Base-by-base conservation (phyloP, 2,888 invertebrate species). In the Pyrrhosoma nymphula region DNA sequence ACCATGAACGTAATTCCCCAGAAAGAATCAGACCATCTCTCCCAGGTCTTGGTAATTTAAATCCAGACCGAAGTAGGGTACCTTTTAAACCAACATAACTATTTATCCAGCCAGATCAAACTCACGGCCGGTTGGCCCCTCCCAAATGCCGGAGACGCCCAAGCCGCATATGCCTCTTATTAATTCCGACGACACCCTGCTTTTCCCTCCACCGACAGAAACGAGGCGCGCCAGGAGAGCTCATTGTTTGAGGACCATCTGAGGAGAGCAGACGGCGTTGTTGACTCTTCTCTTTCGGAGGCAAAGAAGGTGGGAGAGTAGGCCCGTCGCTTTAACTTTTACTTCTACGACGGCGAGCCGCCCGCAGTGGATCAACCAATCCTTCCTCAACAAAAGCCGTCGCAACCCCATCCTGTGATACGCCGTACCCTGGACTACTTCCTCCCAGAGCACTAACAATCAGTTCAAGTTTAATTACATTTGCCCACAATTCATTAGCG, bases 141-240 rank as follows among this genome's bases (percentile, higher is more conserved):
- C 82, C 82, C 82, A 12, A 35, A 60, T 60, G 82, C n/a, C 0
- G 35, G 82, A 82, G 82, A 82, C 82, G 82, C 82, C 82, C 35
- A 1, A 82, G 35, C 10, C 82, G 16, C 35, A 16, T 82, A 82
- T 26, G 82, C 82, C 30, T 82, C 82, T 3, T 35, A 82, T 82
- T 82, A 82, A 82, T 82, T 82, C 82, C 35, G 82, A 35, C 82
- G 82, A 82, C 82, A 82, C 82, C 82, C 82, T 82, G n/a, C n/a
- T 82, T 82, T 82, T 35, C 12, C 60, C 16, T 47, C 47, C 47
- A 47, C 69, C 26, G 69, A n/a, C 20, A 69, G 82, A 82, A 82
- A 82, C 82, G 82, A 82, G 82, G 82, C 82, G 8, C 0, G 82
- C 82, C 82, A 18, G n/a, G 69, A 82, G 82, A 82, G 82, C 35